A percentile compares a stretch with the other conserved stretches of the same genome.
These are phyloP conservation scores for Aradophagus sp. DNA, from an alignment of 1,140 invertebrate genomes.

Conservation along the genomic window DNA sequence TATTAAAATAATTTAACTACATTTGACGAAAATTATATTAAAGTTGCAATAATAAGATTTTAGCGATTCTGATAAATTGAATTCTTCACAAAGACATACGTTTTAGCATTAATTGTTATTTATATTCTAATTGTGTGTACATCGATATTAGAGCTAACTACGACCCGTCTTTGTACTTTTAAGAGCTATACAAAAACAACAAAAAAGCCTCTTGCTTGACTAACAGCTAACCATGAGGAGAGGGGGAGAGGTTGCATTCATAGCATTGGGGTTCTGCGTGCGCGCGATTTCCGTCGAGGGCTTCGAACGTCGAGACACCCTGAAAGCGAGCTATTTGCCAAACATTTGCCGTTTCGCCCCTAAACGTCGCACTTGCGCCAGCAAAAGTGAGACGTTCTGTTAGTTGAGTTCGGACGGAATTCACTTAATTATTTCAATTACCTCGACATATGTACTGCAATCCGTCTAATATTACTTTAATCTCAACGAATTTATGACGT, in stretches of 20 bases:
- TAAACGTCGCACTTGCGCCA: conserved; percentile 27
- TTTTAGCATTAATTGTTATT: background rate
- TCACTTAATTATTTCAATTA: conserved; percentile 53
- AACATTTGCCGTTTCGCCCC: conserved; percentile 49
- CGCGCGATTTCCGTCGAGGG: conserved; percentile 36
- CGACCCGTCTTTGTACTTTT: conserved; percentile 58
- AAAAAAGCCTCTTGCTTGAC: conserved; percentile 49
- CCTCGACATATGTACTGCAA: conserved; percentile 30
- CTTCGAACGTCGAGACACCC: conserved; percentile 29
- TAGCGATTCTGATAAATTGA: no score
- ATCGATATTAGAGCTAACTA: conserved; percentile 60
- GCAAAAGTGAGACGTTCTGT: conserved; percentile 1
- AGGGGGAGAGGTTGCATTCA: conserved; percentile 42
- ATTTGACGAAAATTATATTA: no score
- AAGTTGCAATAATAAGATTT: no score
- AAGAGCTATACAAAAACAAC: conserved; percentile 64
- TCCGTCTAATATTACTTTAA: conserved; percentile 17
- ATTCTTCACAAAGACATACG: no score
- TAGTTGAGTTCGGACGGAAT: conserved; percentile 6
- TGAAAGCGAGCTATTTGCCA: conserved; percentile 51
- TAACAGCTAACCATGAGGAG: conserved; percentile 64
- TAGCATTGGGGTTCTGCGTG: conserved; percentile 20
- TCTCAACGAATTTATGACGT: conserved; percentile 42
- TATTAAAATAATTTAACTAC: no score
- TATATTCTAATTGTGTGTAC: conserved; percentile 40